A percentile compares a stretch with the other conserved stretches of the same genome.
These are phyloP conservation scores for Druon quercuslanigerum DNA, from an alignment of 1,140 invertebrate species.

Conservation along the genomic window DNA sequence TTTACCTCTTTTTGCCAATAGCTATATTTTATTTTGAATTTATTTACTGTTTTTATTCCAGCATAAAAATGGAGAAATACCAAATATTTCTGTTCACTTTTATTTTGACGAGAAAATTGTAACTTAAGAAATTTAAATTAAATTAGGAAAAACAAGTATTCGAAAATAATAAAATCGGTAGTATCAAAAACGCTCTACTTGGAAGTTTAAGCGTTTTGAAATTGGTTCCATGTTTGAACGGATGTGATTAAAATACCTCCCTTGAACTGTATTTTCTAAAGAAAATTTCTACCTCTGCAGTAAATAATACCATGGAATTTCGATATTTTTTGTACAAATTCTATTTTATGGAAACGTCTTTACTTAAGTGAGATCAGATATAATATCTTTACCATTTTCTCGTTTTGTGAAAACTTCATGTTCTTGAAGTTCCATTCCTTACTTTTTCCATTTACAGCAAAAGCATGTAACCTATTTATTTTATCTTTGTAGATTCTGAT, in stretches of 20 bases:
- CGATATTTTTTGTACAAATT: neutral
- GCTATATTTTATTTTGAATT: neutral
- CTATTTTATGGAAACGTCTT: neutral
- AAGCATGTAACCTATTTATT: no score
- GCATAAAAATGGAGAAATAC: neutral
- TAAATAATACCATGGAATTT: neutral
- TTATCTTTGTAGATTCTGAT: no score
- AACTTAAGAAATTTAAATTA: no score
- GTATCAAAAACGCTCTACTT: no score
- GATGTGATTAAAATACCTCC: no score
- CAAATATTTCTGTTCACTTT: neutral
- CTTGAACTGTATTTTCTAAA: neutral
- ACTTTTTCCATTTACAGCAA: neutral
- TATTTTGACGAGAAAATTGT: neutral
- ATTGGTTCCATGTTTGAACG: no score
- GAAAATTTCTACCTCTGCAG: neutral
- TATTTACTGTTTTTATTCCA: neutral
- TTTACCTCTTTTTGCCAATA: neutral
- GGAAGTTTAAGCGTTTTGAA: no score
- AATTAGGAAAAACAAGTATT: no score
- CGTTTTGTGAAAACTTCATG: constrained; percentile 8
- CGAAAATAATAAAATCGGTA: no score
- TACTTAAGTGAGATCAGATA: neutral
- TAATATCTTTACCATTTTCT: neutral
- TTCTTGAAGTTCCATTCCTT: neutral